Percentiles rank a stretch among this genome's conserved stretches.
Evolutionary conservation across 2,888 invertebrate species (phyloP).

Genomic region (Drosophila ezoana): DNA sequence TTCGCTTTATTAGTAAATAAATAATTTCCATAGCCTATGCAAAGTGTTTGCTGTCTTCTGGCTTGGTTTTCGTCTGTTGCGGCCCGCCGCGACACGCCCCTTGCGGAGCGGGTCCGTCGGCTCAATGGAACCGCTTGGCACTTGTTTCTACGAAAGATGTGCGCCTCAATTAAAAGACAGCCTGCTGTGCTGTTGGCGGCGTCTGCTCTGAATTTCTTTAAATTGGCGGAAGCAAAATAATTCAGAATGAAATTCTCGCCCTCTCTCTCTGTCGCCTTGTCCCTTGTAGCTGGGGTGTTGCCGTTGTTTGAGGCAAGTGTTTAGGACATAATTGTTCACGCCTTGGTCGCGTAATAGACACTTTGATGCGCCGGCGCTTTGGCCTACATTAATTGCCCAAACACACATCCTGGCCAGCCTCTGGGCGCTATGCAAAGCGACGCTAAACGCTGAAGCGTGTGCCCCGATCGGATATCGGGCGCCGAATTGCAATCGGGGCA

Average conservation of each 20-base stretch:
- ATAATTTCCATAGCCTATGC: conserved; percentile 12
- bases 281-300: conserved; percentile 37
- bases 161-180: conserved; percentile 69
- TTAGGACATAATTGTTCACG: conserved; percentile 76
- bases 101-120: background rate
- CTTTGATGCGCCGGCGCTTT: conserved; percentile 63
- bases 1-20: too few species aligned
- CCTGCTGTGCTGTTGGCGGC: conserved; percentile 67
- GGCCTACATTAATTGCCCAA: conserved; percentile 55
- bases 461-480: conserved; percentile 26
- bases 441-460: conserved; percentile 67
- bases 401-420: conserved; percentile 52
- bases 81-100: conserved; percentile 8
- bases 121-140: conserved; percentile 62
- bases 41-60: conserved; percentile 17
- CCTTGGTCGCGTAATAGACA: conserved; percentile 66
- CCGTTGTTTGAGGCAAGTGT: conserved; percentile 72
- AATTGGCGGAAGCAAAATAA: conserved; percentile 67
- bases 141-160: conserved; percentile 43
- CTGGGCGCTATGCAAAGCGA: conserved; percentile 64
- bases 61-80: background rate
- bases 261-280: background rate
- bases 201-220: conserved; percentile 53
- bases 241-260: conserved; percentile 9
- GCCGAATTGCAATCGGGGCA: conserved; percentile 25